These are phyloP conservation scores for Bufo bufo DNA, from an alignment of 2,113 vertebrate species.

Conservation along the genomic window DNA sequence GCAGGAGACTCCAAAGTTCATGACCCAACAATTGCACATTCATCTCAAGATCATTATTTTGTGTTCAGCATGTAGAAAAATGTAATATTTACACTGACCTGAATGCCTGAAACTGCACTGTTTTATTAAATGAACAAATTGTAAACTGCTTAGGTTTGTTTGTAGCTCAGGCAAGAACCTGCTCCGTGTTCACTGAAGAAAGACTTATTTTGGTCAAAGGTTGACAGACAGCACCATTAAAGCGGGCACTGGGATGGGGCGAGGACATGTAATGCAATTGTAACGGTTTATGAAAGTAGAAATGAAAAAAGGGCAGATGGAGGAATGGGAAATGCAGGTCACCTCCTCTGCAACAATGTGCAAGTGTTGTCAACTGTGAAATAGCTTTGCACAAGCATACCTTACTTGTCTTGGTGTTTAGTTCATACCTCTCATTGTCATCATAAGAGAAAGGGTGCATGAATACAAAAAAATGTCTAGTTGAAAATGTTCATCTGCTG, in stretches of 20 bases:
- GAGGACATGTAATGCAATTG: conserved; percentile 34
- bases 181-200: conserved; percentile 14
- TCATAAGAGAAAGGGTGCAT: conserved; percentile 16
- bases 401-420: conserved; percentile 33
- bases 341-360: conserved; percentile 32
- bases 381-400: conserved; percentile 47
- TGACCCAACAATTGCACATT: conserved; percentile 38
- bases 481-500: not conserved
- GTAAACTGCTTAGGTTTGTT: conserved; percentile 36
- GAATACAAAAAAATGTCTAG: not conserved
- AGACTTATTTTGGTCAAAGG: conserved; percentile 49
- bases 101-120: conserved; percentile 17
- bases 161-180: conserved; percentile 33
- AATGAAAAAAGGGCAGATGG: conserved; percentile 38
- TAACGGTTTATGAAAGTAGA: conserved; percentile 48
- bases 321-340: conserved; percentile 41
- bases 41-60: conserved; percentile 52
- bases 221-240: conserved; percentile 36
- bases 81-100: not conserved
- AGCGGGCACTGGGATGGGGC: conserved; percentile 2
- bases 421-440: conserved; percentile 39
- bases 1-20: conserved; percentile 19
- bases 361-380: conserved; percentile 53
- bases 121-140: conserved; percentile 48
- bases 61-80: conserved; percentile 14